Evolutionary conservation across 2,113 vertebrate genomes (phyloP).

Genomic region (Psittacara wagleri): DNA sequence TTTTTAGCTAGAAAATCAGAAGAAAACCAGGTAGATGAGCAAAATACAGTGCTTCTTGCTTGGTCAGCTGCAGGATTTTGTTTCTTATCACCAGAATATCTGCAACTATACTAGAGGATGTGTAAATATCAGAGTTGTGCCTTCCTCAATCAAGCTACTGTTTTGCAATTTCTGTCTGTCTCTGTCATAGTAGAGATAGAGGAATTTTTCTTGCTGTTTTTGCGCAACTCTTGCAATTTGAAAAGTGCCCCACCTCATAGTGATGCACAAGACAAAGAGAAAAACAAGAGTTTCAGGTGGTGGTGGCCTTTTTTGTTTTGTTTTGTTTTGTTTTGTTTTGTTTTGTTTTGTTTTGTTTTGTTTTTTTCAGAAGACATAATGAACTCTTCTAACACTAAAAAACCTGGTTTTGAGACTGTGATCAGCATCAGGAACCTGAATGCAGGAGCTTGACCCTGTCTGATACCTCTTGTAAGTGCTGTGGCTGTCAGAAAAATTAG

Average conservation of each 20-base stretch:
- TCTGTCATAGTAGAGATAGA: not conserved
- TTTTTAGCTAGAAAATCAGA: not conserved
- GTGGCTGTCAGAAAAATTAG: not conserved
- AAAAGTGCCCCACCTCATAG: not conserved
- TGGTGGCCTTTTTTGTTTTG: not conserved
- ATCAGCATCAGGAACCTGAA: not conserved
- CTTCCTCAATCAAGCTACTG: accelerated
- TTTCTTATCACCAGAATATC: not conserved
- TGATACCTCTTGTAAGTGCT: not conserved
- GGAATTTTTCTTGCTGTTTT: not conserved
- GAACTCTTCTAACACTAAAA: not conserved
- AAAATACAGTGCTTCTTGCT: not conserved
- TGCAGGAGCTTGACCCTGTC: not conserved
- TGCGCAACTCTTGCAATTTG: not conserved
- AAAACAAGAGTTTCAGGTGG: not conserved
- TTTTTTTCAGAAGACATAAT: not conserved
- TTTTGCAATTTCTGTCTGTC: not conserved
- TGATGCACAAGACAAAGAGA: not conserved
- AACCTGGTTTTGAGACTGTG: not conserved
- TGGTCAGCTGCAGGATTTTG: not conserved
- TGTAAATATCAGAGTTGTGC: not conserved
- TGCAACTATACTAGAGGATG: not conserved
- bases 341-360: too few species aligned
- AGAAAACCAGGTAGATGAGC: not conserved
- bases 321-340: too few species aligned